phyloP scores from a whole-genome alignment of 2,888 invertebrate species.

The Ganaspis brasiliensis region DNA sequence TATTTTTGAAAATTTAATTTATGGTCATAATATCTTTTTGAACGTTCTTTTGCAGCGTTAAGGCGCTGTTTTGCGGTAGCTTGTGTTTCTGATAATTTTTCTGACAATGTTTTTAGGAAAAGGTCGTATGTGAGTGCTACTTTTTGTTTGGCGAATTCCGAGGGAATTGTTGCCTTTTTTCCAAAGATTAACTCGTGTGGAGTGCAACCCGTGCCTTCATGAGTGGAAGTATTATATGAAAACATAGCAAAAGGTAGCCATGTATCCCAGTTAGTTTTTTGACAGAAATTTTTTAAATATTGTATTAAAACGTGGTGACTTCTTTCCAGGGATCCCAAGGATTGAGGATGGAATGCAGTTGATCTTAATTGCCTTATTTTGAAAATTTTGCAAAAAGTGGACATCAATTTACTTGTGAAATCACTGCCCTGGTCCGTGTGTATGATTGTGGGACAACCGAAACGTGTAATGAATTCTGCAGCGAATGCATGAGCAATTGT shows the following conservation, averaged over 20 bases:
- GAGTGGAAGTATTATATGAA: neutral
- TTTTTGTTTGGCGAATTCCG: neutral
- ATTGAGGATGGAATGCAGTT: neutral
- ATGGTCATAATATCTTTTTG: neutral
- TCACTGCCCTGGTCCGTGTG: no score
- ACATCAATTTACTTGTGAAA: no score
- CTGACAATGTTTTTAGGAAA: neutral
- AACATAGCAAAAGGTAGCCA: slow-evolving; percentile 4
- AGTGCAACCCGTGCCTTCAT: neutral
- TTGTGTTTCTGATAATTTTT: slow-evolving; percentile 2
- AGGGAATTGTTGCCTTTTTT: neutral
- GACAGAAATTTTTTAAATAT: neutral
- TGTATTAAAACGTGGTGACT: neutral
- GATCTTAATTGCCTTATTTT: slow-evolving; percentile 11
- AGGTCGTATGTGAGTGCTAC: neutral
- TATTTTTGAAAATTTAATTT: neutral
- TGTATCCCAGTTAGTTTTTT: neutral
- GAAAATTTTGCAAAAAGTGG: neutral
- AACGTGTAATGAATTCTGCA: neutral
- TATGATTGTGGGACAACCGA: neutral
- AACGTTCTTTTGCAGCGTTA: neutral
- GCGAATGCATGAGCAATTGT: neutral
- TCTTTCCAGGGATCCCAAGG: neutral
- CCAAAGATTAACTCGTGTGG: neutral
- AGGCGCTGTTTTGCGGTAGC: neutral